These are phyloP conservation scores for Notarius lentiginosus DNA, from an alignment of 2,113 vertebrate species.

Conservation along the genomic window DNA sequence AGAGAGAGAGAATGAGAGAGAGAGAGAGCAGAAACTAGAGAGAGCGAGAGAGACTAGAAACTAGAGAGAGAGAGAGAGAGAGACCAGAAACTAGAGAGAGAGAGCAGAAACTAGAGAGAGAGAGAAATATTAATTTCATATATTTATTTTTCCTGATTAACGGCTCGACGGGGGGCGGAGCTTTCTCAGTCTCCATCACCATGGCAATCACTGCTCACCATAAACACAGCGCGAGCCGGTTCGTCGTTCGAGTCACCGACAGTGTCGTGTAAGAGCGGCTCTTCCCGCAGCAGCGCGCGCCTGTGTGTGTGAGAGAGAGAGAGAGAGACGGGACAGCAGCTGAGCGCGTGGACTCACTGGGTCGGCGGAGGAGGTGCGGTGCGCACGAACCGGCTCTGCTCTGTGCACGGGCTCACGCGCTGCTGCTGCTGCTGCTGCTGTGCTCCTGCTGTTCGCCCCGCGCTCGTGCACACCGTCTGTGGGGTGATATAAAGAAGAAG, in stretches of 20 bases:
- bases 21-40: background rate
- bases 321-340: slow-evolving; percentile 4
- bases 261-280: slow-evolving; percentile 57
- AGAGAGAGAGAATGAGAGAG: too few relatives aligned
- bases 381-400: slow-evolving; percentile 41
- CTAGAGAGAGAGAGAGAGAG: background rate
- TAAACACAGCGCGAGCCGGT: slow-evolving; percentile 45
- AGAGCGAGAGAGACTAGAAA: background rate
- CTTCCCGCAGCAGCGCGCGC: background rate
- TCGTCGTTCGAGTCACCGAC: slow-evolving; percentile 47
- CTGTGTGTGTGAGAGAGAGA: background rate
- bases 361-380: slow-evolving; percentile 32
- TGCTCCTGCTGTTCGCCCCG: slow-evolving; percentile 48
- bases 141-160: background rate
- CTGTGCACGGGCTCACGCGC: background rate
- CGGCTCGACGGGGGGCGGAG: slow-evolving; percentile 1
- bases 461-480: slow-evolving; percentile 8
- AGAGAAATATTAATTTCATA: background rate
- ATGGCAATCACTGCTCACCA: slow-evolving; percentile 51
- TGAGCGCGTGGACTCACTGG: slow-evolving; percentile 20
- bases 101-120: too few relatives aligned
- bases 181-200: slow-evolving; percentile 36
- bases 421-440: slow-evolving; percentile 24
- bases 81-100: background rate
- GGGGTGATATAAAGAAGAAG: background rate